These are phyloP conservation scores for Sycobia sp. DNA, from an alignment of 1,140 invertebrate species.

Conservation along the genomic window DNA sequence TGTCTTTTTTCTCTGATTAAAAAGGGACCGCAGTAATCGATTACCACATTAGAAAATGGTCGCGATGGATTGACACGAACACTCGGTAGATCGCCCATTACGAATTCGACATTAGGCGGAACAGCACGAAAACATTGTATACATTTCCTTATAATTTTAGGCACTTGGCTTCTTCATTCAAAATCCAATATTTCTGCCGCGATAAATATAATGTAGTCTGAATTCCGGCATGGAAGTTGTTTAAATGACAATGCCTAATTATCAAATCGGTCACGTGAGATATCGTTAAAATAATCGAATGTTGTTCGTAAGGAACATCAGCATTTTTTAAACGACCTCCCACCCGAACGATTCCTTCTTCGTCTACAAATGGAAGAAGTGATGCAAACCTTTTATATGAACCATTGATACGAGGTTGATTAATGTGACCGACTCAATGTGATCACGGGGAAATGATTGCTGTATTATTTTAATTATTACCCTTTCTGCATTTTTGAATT, in stretches of 20 bases:
- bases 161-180: slow-evolving; percentile 30
- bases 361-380: too few relatives aligned
- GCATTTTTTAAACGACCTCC: slow-evolving; percentile 47
- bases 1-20: too few relatives aligned
- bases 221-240: slow-evolving; percentile 47
- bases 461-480: too few relatives aligned
- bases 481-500: too few relatives aligned
- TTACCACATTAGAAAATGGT: slow-evolving; percentile 20
- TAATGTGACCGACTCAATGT: too few relatives aligned
- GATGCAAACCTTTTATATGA: too few relatives aligned
- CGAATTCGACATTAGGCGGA: slow-evolving; percentile 9
- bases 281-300: slow-evolving; percentile 49
- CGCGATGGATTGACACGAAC: background rate
- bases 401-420: too few relatives aligned
- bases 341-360: slow-evolving; percentile 42
- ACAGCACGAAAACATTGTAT: slow-evolving; percentile 25
- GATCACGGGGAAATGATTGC: too few relatives aligned
- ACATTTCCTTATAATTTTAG: slow-evolving; percentile 25
- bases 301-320: slow-evolving; percentile 40
- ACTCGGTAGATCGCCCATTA: slow-evolving; percentile 30
- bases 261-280: slow-evolving; percentile 35
- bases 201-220: slow-evolving; percentile 28
- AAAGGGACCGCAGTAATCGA: too few relatives aligned
- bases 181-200: slow-evolving; percentile 37
- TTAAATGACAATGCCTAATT: slow-evolving; percentile 16